These are phyloP conservation scores for Alethe diademata DNA, from an alignment of 2,113 vertebrate genomes.

Conservation along the genomic window DNA sequence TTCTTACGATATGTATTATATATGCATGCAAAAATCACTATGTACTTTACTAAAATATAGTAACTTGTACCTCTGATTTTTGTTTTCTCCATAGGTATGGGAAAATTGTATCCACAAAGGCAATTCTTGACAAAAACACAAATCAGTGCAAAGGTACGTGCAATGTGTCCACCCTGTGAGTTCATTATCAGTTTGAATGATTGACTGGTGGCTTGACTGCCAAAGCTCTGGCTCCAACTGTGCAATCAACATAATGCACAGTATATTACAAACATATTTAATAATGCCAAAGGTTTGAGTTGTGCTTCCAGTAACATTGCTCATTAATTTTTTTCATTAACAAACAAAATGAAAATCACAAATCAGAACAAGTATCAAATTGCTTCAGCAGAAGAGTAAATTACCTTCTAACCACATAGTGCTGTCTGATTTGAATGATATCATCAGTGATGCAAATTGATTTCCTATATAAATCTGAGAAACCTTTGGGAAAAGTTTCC, in stretches of 20 bases:
- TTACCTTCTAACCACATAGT: conserved; percentile 74
- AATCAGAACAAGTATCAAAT: conserved; percentile 80
- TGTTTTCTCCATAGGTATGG: conserved; percentile 84
- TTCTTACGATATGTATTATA: neutral
- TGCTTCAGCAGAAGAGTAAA: conserved; percentile 72
- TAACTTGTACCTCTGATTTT: conserved; percentile 39
- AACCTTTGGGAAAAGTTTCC: conserved; percentile 54
- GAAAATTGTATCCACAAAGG: conserved; percentile 98
- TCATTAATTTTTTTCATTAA: conserved; percentile 83
- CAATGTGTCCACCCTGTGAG: neutral
- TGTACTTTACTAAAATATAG: neutral
- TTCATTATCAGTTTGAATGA: neutral
- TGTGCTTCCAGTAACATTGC: conserved; percentile 73
- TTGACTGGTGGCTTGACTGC: neutral
- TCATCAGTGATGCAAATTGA: conserved; percentile 78
- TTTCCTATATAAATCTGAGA: conserved; percentile 70
- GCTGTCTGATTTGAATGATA: conserved; percentile 73
- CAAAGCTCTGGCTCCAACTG: conserved; percentile 21
- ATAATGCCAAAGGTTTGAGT: conserved; percentile 61
- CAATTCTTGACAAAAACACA: conserved; percentile 98
- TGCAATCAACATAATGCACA: conserved; percentile 10
- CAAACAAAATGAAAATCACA: conserved; percentile 82
- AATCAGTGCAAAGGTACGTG: conserved; percentile 98
- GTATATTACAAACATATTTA: conserved; percentile 60
- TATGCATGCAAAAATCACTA: neutral